Evolutionary conservation across 2,888 invertebrate species (phyloP), one percentile per base, ranked within the genome.

Genomic region (Steromphala cineraria): DNA sequence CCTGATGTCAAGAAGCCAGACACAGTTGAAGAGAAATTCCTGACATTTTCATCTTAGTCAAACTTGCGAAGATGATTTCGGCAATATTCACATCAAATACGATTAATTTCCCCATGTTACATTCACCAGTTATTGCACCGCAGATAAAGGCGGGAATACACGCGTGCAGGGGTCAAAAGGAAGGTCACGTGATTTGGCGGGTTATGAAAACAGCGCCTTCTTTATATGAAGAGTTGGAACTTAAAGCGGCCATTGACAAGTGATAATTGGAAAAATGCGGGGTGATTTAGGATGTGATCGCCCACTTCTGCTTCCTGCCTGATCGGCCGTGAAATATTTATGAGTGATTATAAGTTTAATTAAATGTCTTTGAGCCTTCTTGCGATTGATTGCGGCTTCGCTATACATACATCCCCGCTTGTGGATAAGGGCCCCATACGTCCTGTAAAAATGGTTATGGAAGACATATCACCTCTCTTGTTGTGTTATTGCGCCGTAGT

Each of bases 91-190:
- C 55, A 55, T 36, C 55, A 36, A 55, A 55, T 77, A 55, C 77
- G 53, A 77, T 53, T 77, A 77, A 77, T 77, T 77, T 77, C 77
- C 55, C 40, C 56, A 55, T 77, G 36, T 55, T 55, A 55, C 77
- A 55, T 77, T 55, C 55, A 19, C 77, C 75, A 36, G 53, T 77
- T 77, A 77, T 77, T 77, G 53, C 55, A 17, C 55, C 19, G 55
- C 31, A 36, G n/a, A 53, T 55, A 55, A 55, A 77, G 56, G 36
- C 36, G 55, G 53, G 77, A 77, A 77, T 77, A 77, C 36, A 36
- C 56, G n/a, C 36, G 55, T 77, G 77, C 28, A 40, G 77, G 56
- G 40, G 77, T 62, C 62, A 62, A 62, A 28, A 24, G 62, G 62
- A 28, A 62, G 62, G 62, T 62, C 28, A 62, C 62, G 62, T 62